Percentiles rank a stretch among this genome's conserved stretches.
Evolutionary conservation across 2,888 invertebrate species (phyloP).

Genomic region (Drosophila atripex): DNA sequence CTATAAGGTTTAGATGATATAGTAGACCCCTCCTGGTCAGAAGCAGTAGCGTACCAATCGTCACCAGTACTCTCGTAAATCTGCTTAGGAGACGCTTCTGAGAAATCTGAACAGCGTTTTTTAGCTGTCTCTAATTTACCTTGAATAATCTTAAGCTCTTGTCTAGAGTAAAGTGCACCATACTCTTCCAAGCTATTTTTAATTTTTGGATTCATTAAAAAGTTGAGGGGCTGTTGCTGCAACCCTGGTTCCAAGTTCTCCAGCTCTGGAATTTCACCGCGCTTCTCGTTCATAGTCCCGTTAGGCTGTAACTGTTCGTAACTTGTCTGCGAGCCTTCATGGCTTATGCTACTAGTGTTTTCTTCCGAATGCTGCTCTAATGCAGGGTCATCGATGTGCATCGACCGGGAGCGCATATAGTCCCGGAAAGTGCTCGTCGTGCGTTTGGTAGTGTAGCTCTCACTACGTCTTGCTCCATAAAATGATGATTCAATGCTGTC

Average conservation of each 20-base stretch:
- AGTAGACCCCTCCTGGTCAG: conserved; percentile 88
- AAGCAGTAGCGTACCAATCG: conserved; percentile 92
- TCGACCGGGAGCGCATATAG: conserved; percentile 83
- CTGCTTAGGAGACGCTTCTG: conserved; percentile 82
- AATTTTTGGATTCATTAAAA: background rate
- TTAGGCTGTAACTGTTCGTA: conserved; percentile 84
- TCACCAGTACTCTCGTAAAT: conserved; percentile 85
- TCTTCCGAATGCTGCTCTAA: conserved; percentile 80
- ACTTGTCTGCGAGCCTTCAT: conserved; percentile 79
- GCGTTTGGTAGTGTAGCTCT: too few relatives aligned
- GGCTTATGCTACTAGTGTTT: conserved; percentile 81
- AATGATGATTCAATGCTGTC: too few relatives aligned
- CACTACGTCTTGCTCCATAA: too few relatives aligned
- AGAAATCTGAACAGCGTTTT: conserved; percentile 78
- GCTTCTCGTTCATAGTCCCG: conserved; percentile 86
- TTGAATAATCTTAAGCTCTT: conserved; percentile 54
- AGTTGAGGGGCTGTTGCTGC: conserved; percentile 25
- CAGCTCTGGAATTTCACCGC: conserved; percentile 84
- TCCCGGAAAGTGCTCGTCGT: conserved; percentile 83
- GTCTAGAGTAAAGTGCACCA: conserved; percentile 53
- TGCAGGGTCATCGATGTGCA: conserved; percentile 81
- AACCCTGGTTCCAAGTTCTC: conserved; percentile 58
- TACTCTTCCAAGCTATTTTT: conserved; percentile 61
- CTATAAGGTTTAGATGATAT: conserved; percentile 78
- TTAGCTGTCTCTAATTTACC: conserved; percentile 71